Evolutionary conservation across 2,888 invertebrate species (phyloP).

Genomic region (Heterodera filipjevi): DNA sequence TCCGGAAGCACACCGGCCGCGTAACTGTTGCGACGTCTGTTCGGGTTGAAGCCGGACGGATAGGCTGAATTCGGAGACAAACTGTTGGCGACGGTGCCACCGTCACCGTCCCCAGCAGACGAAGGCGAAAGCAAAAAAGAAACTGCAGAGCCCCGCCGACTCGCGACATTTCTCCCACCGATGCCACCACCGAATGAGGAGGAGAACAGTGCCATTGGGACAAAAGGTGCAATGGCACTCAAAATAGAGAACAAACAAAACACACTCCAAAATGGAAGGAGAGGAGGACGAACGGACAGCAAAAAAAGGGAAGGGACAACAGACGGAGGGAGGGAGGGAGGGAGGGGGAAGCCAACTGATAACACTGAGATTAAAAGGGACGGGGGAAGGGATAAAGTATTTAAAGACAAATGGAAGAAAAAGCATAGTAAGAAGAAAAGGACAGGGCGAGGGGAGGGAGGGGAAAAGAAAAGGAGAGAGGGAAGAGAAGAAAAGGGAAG

Average conservation of each 20-base stretch:
- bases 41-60: not conserved
- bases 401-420: not conserved
- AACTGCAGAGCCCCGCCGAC: not conserved
- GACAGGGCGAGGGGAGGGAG: not conserved
- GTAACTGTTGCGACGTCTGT: conserved; percentile 24
- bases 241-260: not conserved
- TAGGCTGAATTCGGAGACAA: conserved; percentile 25
- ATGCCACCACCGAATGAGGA: not conserved
- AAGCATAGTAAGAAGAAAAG: not conserved
- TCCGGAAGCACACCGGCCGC: conserved; percentile 6
- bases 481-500: not conserved
- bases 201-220: not conserved
- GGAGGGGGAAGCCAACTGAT: not conserved
- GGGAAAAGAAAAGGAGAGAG: not conserved
- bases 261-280: not conserved
- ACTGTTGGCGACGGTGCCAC: not conserved
- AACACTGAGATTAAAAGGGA: not conserved
- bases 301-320: not conserved
- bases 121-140: not conserved
- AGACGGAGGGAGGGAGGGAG: not conserved
- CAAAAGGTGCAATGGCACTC: not conserved
- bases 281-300: not conserved
- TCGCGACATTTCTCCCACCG: not conserved
- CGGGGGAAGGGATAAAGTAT: not conserved
- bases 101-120: not conserved